phyloP scores from a whole-genome alignment of 1,140 invertebrate genomes.

The Phymastichus coffea region DNA sequence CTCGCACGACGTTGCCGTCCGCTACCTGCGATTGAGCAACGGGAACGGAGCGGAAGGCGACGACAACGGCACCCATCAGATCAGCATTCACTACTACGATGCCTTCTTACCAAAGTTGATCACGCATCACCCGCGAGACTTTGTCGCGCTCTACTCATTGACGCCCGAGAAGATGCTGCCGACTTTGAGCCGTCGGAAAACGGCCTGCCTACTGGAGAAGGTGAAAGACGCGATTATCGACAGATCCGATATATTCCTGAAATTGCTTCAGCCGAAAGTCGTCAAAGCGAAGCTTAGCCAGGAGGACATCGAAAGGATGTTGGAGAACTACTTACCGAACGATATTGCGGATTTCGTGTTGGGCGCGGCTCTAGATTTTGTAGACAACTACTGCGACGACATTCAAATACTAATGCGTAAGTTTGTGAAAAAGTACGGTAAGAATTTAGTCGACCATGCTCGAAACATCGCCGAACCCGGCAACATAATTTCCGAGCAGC shows the following conservation, averaged over 20 bases:
- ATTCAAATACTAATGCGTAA: not conserved
- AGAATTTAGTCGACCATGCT: no score
- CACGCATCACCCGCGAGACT: not conserved
- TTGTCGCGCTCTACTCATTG: not conserved
- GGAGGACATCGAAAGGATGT: slow-evolving; percentile 32
- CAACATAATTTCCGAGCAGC: no score
- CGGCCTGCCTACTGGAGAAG: slow-evolving; percentile 36
- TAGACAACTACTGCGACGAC: slow-evolving; percentile 29
- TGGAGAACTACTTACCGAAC: slow-evolving; percentile 29
- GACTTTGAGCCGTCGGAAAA: slow-evolving; percentile 35
- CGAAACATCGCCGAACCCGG: no score
- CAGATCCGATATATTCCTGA: slow-evolving; percentile 29
- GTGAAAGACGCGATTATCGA: slow-evolving; percentile 26
- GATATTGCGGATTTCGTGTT: slow-evolving; percentile 21
- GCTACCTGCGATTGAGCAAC: slow-evolving; percentile 15
- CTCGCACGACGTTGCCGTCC: not conserved
- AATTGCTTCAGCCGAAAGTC: slow-evolving; percentile 28
- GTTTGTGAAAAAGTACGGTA: no score
- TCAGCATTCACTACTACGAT: slow-evolving; percentile 12
- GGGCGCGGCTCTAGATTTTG: slow-evolving; percentile 5
- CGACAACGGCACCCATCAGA: no score
- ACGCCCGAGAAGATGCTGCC: slow-evolving; percentile 12
- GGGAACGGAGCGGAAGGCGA: not conserved
- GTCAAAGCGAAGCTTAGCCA: slow-evolving; percentile 25
- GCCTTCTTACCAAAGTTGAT: not conserved